Base-by-base conservation (phyloP, 2,797 vertebrate species). In the Dromococcyx pavoninus region DNA sequence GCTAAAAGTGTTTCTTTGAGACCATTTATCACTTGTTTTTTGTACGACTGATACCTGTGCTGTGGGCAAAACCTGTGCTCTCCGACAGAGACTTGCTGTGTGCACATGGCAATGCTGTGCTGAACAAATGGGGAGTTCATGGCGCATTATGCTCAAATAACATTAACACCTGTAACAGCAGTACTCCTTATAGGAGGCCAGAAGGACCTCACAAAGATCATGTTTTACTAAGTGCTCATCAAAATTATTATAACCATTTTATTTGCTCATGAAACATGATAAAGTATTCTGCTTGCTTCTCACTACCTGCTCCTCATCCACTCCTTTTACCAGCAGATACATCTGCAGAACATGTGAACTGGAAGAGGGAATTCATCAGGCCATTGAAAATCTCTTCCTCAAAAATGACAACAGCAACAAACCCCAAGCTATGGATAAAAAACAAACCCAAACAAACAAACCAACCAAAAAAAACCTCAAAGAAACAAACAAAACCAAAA, bases 61-160 rank as follows among this genome's bases (percentile, higher is more conserved):
- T 61, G 25, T 9, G 23, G 35, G 4, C 4, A 14, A 27, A 67
- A 85, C 11, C 17, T 10, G 17, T 46, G 51, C 51, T 32, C 43
- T 58, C 22, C 46, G 23, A 13, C 1, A 27, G 9, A 2, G 7
- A 46, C 53, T 11, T 67, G 43, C 37, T 75, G 24, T 2, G 5
- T 25, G 25, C 53, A n/a, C 17, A 15, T 9, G 32, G 13, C 8
- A 48, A n/a, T 2, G 4, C 27, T 2, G 3, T 1, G 8, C 14
- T 53, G 35, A 69, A 58, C 16, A 75, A 35, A 56, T 0, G 3
- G 3, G n/a, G 27, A 58, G n/a, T 19, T 48, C 22, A 10, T 5
- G 17, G 30, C 71, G 44, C 32, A 19, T 10, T 22, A 51, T 56
- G 11, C 25, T 72, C n/a, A 39, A 76, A 39, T 18, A 35, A 23